Evolutionary conservation across 1,140 invertebrate genomes (phyloP).

Genomic region (Drosophila bocki): DNA sequence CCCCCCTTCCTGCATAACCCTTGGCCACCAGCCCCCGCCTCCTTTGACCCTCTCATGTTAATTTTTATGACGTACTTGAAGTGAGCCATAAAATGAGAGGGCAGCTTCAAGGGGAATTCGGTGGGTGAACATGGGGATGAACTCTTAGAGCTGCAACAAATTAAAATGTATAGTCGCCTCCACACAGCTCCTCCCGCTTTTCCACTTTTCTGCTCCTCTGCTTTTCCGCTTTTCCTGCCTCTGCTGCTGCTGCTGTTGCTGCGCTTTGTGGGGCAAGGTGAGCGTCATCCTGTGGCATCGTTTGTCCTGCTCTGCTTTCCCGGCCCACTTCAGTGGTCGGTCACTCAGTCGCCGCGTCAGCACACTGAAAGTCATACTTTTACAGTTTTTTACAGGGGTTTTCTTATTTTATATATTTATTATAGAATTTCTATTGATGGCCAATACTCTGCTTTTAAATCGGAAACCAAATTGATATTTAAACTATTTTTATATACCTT

Average conservation of each 20-base stretch:
- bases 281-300: slow-evolving; percentile 54
- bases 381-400: neutral
- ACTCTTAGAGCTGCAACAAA: slow-evolving; percentile 70
- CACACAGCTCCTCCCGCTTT: neutral
- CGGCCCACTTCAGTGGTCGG: slow-evolving; percentile 29
- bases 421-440: neutral
- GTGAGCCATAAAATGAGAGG: slow-evolving; percentile 71
- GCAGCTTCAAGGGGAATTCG: slow-evolving; percentile 9
- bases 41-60: slow-evolving; percentile 59
- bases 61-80: slow-evolving; percentile 80
- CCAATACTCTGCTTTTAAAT: neutral
- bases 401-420: neutral
- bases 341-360: slow-evolving; percentile 50
- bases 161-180: slow-evolving; percentile 67
- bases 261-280: slow-evolving; percentile 66
- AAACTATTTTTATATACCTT: neutral
- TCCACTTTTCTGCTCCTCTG: neutral
- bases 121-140: slow-evolving; percentile 12
- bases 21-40: neutral
- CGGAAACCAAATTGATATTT: neutral
- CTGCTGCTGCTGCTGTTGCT: slow-evolving; percentile 11
- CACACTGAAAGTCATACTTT: slow-evolving; percentile 6
- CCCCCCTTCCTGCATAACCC: neutral
- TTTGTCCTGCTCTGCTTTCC: slow-evolving; percentile 42
- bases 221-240: neutral